Conservation (phyloP, 2,113 vertebrate genomes). For the Nettapus auritus region DNA sequence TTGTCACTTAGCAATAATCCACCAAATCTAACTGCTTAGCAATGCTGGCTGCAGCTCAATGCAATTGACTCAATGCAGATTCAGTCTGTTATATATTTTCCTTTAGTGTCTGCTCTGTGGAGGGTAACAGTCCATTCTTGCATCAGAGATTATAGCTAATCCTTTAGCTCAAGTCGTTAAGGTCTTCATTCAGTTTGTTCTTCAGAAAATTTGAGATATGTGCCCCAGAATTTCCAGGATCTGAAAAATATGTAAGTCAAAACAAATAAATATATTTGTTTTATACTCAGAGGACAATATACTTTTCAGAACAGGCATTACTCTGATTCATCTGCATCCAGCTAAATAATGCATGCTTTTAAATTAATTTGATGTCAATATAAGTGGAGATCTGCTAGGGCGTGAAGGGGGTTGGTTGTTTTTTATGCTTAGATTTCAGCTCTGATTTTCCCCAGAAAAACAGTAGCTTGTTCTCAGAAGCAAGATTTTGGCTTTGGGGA, state of each 20-base stretch:
- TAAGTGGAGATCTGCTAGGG: neutral
- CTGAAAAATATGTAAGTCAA: neutral
- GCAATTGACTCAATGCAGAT: conserved; percentile 5
- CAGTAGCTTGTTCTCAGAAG: neutral
- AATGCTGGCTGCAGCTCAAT: conserved; percentile 1
- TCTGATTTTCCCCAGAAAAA: neutral
- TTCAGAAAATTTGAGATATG: neutral
- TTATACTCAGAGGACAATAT: neutral
- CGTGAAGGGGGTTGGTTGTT: neutral
- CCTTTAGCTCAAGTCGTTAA: neutral
- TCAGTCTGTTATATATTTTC: neutral
- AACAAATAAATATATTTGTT: neutral
- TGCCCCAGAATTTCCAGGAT: neutral
- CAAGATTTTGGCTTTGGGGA: neutral
- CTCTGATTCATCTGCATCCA: neutral
- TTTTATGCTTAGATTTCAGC: neutral
- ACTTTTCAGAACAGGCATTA: neutral
- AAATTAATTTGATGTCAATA: neutral
- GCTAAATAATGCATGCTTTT: neutral
- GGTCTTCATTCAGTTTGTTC: neutral
- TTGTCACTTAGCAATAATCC: conserved; percentile 43
- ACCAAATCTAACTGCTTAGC: conserved; percentile 17
- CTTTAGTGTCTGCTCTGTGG: neutral
- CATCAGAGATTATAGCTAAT: neutral
- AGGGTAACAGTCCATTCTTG: neutral